Base-by-base conservation (phyloP, 2,888 invertebrate species). In the Agrotis ipsilon region DNA sequence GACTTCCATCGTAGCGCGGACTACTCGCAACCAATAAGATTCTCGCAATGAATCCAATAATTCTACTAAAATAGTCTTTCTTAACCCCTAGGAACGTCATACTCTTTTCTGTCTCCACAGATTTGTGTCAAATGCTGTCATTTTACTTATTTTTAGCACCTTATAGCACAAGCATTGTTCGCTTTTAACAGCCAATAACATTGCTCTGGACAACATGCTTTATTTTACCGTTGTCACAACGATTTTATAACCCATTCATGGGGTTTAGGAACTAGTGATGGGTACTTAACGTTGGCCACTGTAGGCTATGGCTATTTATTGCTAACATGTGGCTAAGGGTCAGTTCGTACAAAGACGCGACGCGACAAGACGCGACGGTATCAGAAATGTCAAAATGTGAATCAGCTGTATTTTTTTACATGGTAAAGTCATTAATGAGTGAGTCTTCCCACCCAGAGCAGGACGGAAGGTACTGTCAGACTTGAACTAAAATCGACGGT, bases 201-300 rank as follows among this genome's bases (percentile, higher is more conserved):
- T 58, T 63, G 73, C 61, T 52, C 67, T 39, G 78, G 72, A 75
- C 78, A 81, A 68, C 65, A 67, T 58, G 80, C 27, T 78, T 85
- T 75, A 84, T 78, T 84, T 84, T 69, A 76, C 80, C 77, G 85
- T 78, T 85, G 84, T 82, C 85, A 85, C 78, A 70, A 39, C 51
- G 19, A 52, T 67, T 85, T 85, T 81, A 85, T 72, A 16, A 39
- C 81, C 85, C 78, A 81, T 85, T 85, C 85, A 81, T 75, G 65
- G 70, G 60, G 55, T 75, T 71, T 51, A 51, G 67, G 64, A 64
- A 59, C 65, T 62, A 71, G 66, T 76, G 84, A 82, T 81, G 79
- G 84, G 64, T 62, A 73, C 58, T 81, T 61, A 81, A 78, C 49
- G 52, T 57, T n/a, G 54, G 43, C 61, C 59, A 78, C 69, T 19